Percentiles rank a stretch among this genome's conserved stretches.
Conservation (phyloP, 2,113 vertebrate species). For the Mustela lutreola region DNA sequence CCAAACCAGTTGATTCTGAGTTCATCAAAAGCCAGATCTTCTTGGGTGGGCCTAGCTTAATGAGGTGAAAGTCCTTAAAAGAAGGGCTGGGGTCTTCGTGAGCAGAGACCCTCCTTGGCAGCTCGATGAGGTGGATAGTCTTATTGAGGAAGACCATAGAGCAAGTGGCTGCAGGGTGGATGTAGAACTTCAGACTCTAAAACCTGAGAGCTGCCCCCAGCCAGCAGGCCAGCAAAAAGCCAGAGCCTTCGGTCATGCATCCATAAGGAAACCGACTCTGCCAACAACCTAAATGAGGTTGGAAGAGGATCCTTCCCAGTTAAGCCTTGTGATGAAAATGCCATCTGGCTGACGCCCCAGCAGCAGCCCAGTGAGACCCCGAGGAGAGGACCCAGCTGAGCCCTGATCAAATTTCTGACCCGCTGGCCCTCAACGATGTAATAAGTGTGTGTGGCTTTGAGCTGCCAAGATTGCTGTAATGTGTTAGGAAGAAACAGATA, state of each 20-base stretch:
- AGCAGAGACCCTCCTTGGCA: background rate
- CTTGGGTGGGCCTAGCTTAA: background rate
- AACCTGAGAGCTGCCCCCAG: background rate
- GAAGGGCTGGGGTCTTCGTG: background rate
- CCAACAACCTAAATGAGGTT: background rate
- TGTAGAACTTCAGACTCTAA: background rate
- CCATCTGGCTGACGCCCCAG: background rate
- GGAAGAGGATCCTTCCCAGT: background rate
- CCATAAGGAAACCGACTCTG: background rate
- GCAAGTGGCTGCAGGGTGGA: background rate
- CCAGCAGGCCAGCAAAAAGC: background rate
- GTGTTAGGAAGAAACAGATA: background rate
- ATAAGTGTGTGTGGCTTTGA: too few species aligned
- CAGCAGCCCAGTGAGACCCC: background rate
- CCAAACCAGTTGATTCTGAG: background rate
- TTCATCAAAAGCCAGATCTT: background rate
- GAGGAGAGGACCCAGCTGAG: background rate
- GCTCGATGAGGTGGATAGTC: background rate
- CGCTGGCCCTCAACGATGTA: background rate
- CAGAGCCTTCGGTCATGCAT: background rate
- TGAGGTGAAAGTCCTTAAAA: background rate
- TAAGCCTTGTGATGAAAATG: background rate
- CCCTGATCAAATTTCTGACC: background rate
- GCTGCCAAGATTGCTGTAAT: background rate
- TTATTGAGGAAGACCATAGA: rapidly evolving